Evolutionary conservation across 2,113 vertebrate genomes (phyloP).

Genomic region (Puffinus mauretanicus): DNA sequence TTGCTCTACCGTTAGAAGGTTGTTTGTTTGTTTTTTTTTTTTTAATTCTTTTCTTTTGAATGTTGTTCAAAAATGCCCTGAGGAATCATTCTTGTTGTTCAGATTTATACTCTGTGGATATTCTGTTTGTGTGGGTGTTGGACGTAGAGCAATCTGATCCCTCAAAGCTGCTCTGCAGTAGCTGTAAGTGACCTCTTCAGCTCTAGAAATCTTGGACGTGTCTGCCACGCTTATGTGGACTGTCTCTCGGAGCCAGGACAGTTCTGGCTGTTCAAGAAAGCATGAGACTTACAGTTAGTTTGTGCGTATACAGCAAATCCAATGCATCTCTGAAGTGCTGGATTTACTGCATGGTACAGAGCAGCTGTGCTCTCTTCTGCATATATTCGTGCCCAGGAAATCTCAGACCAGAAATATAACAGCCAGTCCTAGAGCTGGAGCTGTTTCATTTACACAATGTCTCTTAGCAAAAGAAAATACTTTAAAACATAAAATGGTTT

Average conservation of each 20-base stretch:
- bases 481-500: neutral
- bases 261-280: neutral
- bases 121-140: neutral
- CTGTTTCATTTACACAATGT: neutral
- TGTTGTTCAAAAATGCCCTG: neutral
- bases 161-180: neutral
- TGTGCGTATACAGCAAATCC: neutral
- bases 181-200: neutral
- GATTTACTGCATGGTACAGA: neutral
- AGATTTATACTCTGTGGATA: neutral
- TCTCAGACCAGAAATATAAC: neutral
- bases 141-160: neutral
- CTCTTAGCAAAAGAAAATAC: neutral
- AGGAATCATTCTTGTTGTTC: neutral
- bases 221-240: neutral
- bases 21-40: rapidly evolving
- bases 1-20: neutral
- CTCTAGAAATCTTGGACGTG: neutral
- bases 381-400: neutral
- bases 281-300: neutral
- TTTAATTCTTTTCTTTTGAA: neutral
- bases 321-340: neutral
- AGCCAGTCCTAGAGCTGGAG: neutral
- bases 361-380: neutral
- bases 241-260: neutral